phyloP scores from a whole-genome alignment of 2,113 vertebrate genomes.

The Serinus canaria region DNA sequence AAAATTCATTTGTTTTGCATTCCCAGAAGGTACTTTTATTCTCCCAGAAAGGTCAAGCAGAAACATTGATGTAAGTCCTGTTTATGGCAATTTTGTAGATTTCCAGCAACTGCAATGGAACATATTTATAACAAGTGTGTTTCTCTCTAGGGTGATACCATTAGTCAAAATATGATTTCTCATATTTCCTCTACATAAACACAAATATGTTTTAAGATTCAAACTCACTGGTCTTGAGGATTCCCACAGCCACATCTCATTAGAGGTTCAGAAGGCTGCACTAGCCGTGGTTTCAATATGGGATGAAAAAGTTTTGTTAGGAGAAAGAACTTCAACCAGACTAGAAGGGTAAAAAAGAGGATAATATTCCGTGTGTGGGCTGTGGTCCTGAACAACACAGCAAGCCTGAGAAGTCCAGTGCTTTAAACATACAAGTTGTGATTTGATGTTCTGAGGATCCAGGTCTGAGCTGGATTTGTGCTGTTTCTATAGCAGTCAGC shows the following conservation, averaged over 20 bases:
- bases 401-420: background rate
- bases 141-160: slow-evolving; percentile 63
- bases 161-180: slow-evolving; percentile 75
- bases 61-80: slow-evolving; percentile 71
- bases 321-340: background rate
- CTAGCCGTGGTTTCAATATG: slow-evolving; percentile 32
- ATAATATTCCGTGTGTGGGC: background rate
- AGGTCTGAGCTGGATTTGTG: background rate
- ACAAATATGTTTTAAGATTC: slow-evolving; percentile 58
- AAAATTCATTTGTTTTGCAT: slow-evolving; percentile 58
- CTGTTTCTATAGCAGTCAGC: background rate
- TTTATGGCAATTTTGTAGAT: slow-evolving; percentile 61
- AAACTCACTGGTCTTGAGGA: slow-evolving; percentile 58
- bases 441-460: background rate
- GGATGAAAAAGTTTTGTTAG: slow-evolving; percentile 24
- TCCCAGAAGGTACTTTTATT: slow-evolving; percentile 68
- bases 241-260: slow-evolving; percentile 56
- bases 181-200: slow-evolving; percentile 70
- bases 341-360: background rate
- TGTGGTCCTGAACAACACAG: background rate
- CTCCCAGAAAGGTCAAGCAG: slow-evolving; percentile 65
- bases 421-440: background rate
- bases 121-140: slow-evolving; percentile 69
- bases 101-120: slow-evolving; percentile 71
- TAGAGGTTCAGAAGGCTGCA: slow-evolving; percentile 11